Conservation (phyloP, 2,797 vertebrate genomes). For the Sparidentex hasta region DNA sequence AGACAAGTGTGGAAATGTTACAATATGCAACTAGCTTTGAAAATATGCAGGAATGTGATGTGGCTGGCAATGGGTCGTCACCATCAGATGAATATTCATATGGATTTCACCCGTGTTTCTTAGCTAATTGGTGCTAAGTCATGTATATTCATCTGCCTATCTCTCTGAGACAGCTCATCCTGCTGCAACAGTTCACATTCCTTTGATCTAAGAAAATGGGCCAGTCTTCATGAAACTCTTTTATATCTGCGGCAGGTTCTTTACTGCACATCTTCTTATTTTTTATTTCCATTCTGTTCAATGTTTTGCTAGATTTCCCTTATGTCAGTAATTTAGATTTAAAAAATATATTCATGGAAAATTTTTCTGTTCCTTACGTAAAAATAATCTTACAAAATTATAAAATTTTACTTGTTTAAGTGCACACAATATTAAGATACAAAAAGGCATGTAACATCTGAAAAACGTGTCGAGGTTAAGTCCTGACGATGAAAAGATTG, state of each 20-base stretch:
- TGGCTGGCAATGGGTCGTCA: conserved; percentile 24
- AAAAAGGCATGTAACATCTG: too few species aligned
- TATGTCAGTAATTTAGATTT: too few species aligned
- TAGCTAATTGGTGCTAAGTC: conserved; percentile 50
- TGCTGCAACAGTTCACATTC: conserved; percentile 9
- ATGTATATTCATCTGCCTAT: conserved; percentile 48
- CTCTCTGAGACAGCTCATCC: conserved; percentile 25
- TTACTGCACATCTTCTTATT: not conserved
- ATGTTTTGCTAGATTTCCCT: too few species aligned
- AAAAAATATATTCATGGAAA: too few species aligned
- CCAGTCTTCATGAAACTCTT: conserved; percentile 12
- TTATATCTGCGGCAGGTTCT: not conserved
- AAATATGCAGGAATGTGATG: conserved; percentile 20
- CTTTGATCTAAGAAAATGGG: conserved; percentile 40
- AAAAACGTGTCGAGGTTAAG: too few species aligned
- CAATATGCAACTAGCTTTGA: conserved; percentile 4
- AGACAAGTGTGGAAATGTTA: conserved; percentile 2
- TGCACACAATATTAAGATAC: too few species aligned
- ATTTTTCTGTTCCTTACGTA: too few species aligned
- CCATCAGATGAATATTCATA: conserved; percentile 37
- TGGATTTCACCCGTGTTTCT: conserved; percentile 11
- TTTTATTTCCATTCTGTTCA: not conserved
- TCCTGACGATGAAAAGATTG: too few species aligned
- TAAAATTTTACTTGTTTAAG: too few species aligned
- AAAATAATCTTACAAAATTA: too few species aligned